A percentile compares a stretch with the other conserved stretches of the same genome.
Evolutionary conservation across 2,113 vertebrate genomes (phyloP).

Genomic region (Atherinomorus stipes): DNA sequence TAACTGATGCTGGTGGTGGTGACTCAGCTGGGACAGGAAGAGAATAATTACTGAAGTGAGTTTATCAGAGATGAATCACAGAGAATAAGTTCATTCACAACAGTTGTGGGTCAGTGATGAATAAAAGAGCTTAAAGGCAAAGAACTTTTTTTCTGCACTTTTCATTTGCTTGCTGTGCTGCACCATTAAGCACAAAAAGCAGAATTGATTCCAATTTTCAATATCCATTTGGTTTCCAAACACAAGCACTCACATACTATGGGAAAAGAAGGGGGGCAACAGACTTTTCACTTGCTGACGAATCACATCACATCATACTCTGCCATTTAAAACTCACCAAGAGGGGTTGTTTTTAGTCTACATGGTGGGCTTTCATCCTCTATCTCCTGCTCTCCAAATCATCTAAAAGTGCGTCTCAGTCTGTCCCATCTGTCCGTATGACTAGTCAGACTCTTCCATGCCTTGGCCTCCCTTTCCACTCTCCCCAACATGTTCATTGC

Average conservation of each 20-base stretch:
- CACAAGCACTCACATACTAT: conserved; percentile 1
- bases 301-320: conserved; percentile 6
- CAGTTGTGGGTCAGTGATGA: conserved; percentile 11
- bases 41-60: conserved; percentile 11
- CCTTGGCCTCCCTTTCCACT: conserved; percentile 5
- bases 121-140: conserved; percentile 34
- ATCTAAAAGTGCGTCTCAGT: conserved; percentile 2
- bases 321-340: background rate
- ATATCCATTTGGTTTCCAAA: conserved; percentile 14
- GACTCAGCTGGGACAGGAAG: conserved; percentile 33
- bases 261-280: background rate
- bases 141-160: conserved; percentile 20
- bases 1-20: conserved; percentile 20
- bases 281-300: conserved; percentile 11
- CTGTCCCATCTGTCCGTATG: conserved; percentile 53
- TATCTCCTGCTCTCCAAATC: conserved; percentile 2
- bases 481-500: conserved; percentile 46
- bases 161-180: background rate
- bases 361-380: background rate
- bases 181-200: conserved; percentile 18
- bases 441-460: conserved; percentile 7
- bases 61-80: conserved; percentile 49
- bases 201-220: conserved; percentile 16
- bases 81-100: conserved; percentile 37
- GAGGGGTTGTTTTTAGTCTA: background rate